phyloP scores from a whole-genome alignment of 2,797 vertebrate species.

The Cirrhinus molitorella region DNA sequence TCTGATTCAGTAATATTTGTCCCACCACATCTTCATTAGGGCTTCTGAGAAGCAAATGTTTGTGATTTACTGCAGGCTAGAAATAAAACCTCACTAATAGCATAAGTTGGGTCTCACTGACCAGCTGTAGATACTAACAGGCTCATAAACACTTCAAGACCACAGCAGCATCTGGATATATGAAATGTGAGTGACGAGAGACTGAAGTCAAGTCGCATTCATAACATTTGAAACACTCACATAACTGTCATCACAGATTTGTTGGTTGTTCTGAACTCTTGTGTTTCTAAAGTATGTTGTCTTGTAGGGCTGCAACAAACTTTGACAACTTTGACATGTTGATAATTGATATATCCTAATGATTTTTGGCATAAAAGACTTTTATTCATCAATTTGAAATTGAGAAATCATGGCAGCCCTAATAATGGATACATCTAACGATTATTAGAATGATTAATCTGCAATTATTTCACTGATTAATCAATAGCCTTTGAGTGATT shows the following conservation, averaged over 20 bases:
- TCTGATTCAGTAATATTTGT: neutral
- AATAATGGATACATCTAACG: no score
- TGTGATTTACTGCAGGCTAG: conserved; percentile 35
- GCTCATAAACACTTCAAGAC: neutral
- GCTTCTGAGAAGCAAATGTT: neutral
- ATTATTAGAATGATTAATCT: no score
- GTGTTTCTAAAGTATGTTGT: neutral
- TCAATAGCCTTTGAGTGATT: no score
- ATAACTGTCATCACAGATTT: neutral
- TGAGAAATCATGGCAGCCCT: no score
- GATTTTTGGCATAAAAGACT: no score
- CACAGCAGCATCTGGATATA: conserved; percentile 4
- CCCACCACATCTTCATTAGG: conserved; percentile 5
- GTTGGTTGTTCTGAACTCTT: neutral
- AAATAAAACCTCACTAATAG: conserved; percentile 20
- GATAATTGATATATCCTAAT: no score
- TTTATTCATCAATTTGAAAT: no score
- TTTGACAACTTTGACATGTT: no score
- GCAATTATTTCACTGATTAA: no score
- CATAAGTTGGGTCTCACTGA: neutral
- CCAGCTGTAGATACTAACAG: conserved; percentile 17
- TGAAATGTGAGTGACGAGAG: neutral
- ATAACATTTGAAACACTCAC: neutral
- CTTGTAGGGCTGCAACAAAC: no score
- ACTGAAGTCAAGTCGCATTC: neutral